Base-by-base conservation (phyloP, 2,888 invertebrate species). In the Cataglyphis livida region DNA sequence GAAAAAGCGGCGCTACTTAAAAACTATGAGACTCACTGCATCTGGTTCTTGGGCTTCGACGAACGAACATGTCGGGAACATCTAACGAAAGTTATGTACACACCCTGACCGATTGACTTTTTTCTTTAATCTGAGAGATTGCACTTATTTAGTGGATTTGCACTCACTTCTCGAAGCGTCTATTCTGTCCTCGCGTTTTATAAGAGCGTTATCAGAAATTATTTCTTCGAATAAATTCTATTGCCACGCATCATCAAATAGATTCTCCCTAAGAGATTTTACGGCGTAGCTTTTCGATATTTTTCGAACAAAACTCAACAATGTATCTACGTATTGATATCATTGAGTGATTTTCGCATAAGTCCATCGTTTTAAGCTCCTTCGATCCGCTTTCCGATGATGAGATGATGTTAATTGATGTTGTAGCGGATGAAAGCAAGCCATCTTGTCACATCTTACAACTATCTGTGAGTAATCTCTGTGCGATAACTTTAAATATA, bases 1-100 rank as follows among this genome's bases (percentile, higher is more conserved):
- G 41, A 51, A 84, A 51, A 84, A 85, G 81, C 85, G 66, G 57
- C 78, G 66, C 81, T 88, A 88, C 89, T 79, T 89, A 89, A 90
- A 89, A 38, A 83, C 85, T 88, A 81, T 35, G 25, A 68, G 76
- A 88, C 62, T 74, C 88, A 51, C 83, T 83, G 89, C 73, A 82
- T 83, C 48, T 81, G 76, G 81, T 82, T 62, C 59, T 71, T 87
- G 65, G 57, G 48, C 73, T 62, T 82, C 51, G 70, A 76, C 74
- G 76, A 75, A 44, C 79, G 82, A 54, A 57, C 82, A 57, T 59
- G 28, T 82, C 48, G 65, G 25, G 38, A 74, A 73, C 59, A 64
- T 70, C 61, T 70, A 62, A 48, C 54, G 64, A 28, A 64, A 70
- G 76, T 73, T 79, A 79, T 71, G 5, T 81, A 65, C 65, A 81